phyloP scores from a whole-genome alignment of 2,113 vertebrate species.

The Phalacrocorax aristotelis region DNA sequence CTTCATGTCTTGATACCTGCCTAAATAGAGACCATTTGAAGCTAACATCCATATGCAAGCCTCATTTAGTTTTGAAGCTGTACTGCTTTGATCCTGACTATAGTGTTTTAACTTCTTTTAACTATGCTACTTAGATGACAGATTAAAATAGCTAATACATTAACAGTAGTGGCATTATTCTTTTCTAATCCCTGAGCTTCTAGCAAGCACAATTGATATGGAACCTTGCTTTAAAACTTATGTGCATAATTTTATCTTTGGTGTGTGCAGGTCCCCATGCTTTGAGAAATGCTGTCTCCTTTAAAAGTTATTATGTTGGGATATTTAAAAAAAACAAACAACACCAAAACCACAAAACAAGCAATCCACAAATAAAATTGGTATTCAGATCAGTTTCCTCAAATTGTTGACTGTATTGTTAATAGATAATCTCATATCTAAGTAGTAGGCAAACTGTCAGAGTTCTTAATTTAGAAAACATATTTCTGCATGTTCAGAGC shows the following conservation, averaged over 20 bases:
- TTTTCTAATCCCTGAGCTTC: background rate
- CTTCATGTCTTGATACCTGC: background rate
- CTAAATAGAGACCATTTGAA: background rate
- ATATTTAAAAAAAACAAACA: background rate
- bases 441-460: background rate
- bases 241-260: background rate
- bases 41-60: background rate
- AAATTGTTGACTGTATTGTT: background rate
- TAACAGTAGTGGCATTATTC: background rate
- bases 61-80: background rate
- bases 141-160: background rate
- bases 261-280: background rate
- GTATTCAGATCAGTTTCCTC: background rate
- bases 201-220: background rate
- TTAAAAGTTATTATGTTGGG: background rate
- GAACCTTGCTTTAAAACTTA: background rate
- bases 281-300: background rate
- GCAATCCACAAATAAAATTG: background rate
- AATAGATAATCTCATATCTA: background rate
- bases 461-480: background rate
- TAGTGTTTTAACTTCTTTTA: background rate
- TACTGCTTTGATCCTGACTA: background rate
- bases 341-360: background rate
- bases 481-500: background rate
- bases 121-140: background rate